A percentile compares a stretch with the other conserved stretches of the same genome.
These are phyloP conservation scores for Kryptolebias marmoratus DNA, from an alignment of 2,113 vertebrate species.

Conservation along the genomic window DNA sequence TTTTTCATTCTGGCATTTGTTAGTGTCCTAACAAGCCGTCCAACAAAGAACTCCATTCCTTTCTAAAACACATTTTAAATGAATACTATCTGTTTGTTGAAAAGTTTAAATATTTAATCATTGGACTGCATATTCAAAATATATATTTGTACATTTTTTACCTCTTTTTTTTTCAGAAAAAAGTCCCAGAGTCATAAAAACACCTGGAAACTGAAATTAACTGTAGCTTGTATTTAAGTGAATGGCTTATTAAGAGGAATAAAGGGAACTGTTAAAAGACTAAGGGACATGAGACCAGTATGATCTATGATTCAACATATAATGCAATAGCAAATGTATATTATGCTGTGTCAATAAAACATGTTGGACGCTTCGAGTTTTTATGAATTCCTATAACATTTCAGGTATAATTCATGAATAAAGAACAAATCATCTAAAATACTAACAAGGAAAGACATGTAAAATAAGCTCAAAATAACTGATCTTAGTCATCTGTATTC, in stretches of 20 bases:
- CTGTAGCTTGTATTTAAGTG: slow-evolving; percentile 15
- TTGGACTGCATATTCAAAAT: too few relatives aligned
- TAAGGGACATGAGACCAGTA: slow-evolving; percentile 14
- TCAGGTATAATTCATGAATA: too few relatives aligned
- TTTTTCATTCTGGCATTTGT: slow-evolving; percentile 6
- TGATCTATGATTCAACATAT: slow-evolving; percentile 7
- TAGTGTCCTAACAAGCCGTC: not conserved
- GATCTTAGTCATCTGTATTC: not conserved
- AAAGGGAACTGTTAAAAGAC: slow-evolving; percentile 21
- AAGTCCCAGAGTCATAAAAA: not conserved
- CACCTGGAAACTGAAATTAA: not conserved
- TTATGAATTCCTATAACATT: slow-evolving; percentile 5
- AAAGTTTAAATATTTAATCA: too few relatives aligned
- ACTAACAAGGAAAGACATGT: too few relatives aligned
- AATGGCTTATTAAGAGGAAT: slow-evolving; percentile 4
- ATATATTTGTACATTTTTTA: too few relatives aligned
- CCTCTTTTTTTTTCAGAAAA: too few relatives aligned
- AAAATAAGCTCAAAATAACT: not conserved
- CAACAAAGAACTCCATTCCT: slow-evolving; percentile 1
- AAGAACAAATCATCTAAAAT: too few relatives aligned
- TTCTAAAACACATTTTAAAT: not conserved
- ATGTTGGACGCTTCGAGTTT: not conserved
- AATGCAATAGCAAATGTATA: not conserved
- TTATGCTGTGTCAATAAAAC: slow-evolving; percentile 15
- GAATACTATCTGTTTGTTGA: not conserved